These are phyloP conservation scores for Metridium senile DNA, from an alignment of 92 coral and sea anemone species.

Conservation along the genomic window DNA sequence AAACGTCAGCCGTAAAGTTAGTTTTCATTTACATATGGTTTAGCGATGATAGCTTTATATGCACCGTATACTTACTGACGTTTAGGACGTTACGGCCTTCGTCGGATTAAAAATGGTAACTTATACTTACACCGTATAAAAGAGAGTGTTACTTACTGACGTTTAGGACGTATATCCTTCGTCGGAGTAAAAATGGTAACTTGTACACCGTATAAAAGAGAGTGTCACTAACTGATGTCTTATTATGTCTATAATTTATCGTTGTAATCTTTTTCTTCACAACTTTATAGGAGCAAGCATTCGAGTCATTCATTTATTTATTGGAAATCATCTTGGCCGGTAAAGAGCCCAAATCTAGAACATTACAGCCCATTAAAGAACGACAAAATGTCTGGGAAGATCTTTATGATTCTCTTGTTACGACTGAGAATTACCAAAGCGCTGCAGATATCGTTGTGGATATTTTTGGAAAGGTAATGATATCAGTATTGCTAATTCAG, in stretches of 20 bases:
- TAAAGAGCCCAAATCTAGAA: background rate
- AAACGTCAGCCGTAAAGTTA: too few species aligned
- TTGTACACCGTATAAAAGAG: too few species aligned
- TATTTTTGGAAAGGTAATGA: constrained; percentile 25
- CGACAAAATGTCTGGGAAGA: constrained; percentile 10
- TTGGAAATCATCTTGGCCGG: constrained; percentile 7
- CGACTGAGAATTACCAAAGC: background rate
- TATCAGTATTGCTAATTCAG: background rate
- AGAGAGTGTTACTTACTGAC: too few species aligned
- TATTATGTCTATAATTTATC: background rate
- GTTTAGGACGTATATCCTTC: too few species aligned
- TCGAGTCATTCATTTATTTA: constrained; percentile 1
- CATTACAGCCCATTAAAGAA: background rate
- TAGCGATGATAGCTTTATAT: too few species aligned
- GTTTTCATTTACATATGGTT: too few species aligned
- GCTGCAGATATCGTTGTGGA: background rate
- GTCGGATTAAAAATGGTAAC: too few species aligned
- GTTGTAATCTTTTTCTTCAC: background rate
- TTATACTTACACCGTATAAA: too few species aligned
- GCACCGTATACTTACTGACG: too few species aligned
- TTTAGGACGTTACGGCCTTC: too few species aligned
- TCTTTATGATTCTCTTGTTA: background rate
- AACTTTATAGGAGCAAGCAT: background rate
- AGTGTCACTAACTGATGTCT: too few species aligned
- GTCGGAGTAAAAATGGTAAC: too few species aligned